phyloP scores from a whole-genome alignment of 2,888 invertebrate genomes.

The Zygogramma bicolorata region DNA sequence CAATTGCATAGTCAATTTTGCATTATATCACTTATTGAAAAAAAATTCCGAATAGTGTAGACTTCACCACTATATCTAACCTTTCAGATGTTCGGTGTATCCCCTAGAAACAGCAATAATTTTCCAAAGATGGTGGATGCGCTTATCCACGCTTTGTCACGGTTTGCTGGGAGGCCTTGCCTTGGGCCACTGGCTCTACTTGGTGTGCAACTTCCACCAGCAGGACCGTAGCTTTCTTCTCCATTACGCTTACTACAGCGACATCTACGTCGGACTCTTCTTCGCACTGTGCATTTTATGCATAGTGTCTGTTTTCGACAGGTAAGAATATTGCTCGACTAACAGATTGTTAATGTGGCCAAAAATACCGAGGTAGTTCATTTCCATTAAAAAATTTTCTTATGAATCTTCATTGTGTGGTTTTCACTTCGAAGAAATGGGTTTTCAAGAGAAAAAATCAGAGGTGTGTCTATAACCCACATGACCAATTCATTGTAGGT shows the following conservation, averaged over 20 bases:
- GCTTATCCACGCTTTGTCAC: conserved; percentile 71
- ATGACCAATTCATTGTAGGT: too few species aligned
- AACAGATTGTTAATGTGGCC: too few species aligned
- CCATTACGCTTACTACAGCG: conserved; percentile 63
- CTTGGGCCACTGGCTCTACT: conserved; percentile 71
- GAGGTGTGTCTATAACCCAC: too few species aligned
- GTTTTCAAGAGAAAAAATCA: too few species aligned
- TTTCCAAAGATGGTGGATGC: conserved; percentile 70
- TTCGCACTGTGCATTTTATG: conserved; percentile 73
- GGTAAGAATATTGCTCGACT: conserved; percentile 63
- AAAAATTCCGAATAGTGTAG: too few species aligned
- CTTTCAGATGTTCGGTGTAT: conserved; percentile 48
- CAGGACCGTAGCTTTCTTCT: conserved; percentile 59
- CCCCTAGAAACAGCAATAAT: conserved; percentile 71
- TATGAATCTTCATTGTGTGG: too few species aligned
- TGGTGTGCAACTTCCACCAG: conserved; percentile 68
- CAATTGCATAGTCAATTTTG: too few species aligned
- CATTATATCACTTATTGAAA: too few species aligned
- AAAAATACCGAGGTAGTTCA: too few species aligned
- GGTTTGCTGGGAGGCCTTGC: conserved; percentile 73
- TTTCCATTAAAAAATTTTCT: too few species aligned
- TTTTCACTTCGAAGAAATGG: too few species aligned
- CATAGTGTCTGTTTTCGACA: conserved; percentile 72
- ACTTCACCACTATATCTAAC: too few species aligned
- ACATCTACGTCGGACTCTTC: conserved; percentile 66